phyloP scores from a whole-genome alignment of 2,888 invertebrate species.

The Phania funesta region DNA sequence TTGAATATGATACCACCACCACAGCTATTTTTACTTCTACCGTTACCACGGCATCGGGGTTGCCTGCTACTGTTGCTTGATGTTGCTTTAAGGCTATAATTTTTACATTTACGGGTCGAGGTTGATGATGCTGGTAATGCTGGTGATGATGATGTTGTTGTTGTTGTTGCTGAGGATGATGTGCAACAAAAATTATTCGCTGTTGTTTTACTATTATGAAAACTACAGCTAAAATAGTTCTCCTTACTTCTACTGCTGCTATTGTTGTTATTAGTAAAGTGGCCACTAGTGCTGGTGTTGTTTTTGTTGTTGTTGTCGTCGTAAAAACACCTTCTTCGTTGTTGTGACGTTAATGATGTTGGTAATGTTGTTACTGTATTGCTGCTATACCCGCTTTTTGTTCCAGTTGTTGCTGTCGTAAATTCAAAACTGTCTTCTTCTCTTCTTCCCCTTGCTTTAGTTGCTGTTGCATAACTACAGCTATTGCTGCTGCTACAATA shows the following conservation, averaged over 20 bases:
- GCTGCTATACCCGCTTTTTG: conserved; percentile 42
- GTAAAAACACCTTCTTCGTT: conserved; percentile 29
- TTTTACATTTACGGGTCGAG: conserved; percentile 50
- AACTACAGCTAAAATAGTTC: conserved; percentile 34
- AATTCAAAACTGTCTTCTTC: conserved; percentile 3
- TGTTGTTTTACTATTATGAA: conserved; percentile 27
- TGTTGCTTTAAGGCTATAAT: conserved; percentile 54
- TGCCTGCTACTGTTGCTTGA: conserved; percentile 34
- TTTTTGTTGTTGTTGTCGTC: conserved; percentile 7
- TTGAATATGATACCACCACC: conserved; percentile 20
- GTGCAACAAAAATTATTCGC: conserved; percentile 30
- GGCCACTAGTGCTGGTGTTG: not conserved
- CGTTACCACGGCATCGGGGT: conserved; percentile 2
- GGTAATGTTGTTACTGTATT: conserved; percentile 28
- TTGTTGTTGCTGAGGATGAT: conserved; percentile 32
- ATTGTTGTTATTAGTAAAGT: not conserved
- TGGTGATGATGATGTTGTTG: conserved; percentile 22
- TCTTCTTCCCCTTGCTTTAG: not conserved
- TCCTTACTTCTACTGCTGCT: not conserved
- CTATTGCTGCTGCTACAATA: conserved; percentile 8
- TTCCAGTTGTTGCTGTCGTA: conserved; percentile 23
- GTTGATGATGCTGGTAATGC: conserved; percentile 10
- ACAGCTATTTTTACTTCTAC: conserved; percentile 11
- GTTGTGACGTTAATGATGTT: conserved; percentile 27
- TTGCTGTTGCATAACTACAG: not conserved